Evolutionary conservation across 1,140 invertebrate species (phyloP).

Genomic region (Trissolcus basalis): DNA sequence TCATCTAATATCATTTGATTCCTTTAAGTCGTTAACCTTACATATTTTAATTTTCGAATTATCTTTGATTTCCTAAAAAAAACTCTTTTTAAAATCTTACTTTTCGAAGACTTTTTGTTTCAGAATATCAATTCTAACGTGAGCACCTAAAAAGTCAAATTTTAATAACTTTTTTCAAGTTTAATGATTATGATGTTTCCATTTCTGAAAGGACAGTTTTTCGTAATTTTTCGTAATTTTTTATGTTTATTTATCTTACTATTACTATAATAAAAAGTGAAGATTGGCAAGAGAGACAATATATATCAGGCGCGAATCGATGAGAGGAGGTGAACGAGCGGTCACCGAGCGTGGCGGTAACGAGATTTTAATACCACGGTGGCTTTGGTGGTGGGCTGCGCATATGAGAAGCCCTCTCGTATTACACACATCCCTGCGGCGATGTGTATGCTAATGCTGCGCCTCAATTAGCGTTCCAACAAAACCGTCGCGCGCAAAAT

Average conservation of each 20-base stretch:
- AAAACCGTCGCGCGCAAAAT: slow-evolving; percentile 49
- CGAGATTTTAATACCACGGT: slow-evolving; percentile 62
- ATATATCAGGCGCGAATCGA: slow-evolving; percentile 49
- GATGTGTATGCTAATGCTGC: slow-evolving; percentile 65
- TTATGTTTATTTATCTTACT: slow-evolving; percentile 36
- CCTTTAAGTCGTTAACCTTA: too few species aligned
- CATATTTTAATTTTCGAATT: too few species aligned
- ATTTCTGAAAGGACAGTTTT: not conserved
- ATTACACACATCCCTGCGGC: slow-evolving; percentile 43
- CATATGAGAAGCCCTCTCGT: slow-evolving; percentile 55
- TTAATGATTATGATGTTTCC: too few species aligned
- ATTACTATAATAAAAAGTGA: slow-evolving; percentile 27
- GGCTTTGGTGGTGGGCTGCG: slow-evolving; percentile 52
- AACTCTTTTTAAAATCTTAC: too few species aligned
- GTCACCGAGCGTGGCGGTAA: slow-evolving; percentile 62
- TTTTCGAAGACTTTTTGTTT: too few species aligned
- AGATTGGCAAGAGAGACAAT: slow-evolving; percentile 50
- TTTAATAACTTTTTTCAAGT: too few species aligned
- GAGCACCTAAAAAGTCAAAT: too few species aligned
- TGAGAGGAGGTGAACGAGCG: slow-evolving; percentile 55
- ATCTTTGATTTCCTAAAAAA: too few species aligned
- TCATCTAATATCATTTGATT: not conserved
- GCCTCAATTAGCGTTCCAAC: slow-evolving; percentile 63
- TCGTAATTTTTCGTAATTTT: slow-evolving; percentile 7
- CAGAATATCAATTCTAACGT: too few species aligned